Conservation (phyloP, 2,888 invertebrate genomes). For the Volucella inanis region DNA sequence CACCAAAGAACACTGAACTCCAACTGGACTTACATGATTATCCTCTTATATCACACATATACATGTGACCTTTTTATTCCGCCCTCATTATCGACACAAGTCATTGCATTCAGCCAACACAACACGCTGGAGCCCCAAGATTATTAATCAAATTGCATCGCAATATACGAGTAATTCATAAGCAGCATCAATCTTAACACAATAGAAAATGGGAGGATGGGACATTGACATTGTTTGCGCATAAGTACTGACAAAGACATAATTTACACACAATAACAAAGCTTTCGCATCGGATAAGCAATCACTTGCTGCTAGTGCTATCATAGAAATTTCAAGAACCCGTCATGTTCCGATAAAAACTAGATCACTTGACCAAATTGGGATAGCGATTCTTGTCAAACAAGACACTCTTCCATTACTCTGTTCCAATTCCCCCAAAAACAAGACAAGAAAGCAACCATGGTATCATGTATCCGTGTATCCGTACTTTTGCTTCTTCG, state of each 20-base stretch:
- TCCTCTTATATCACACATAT: constrained; percentile 6
- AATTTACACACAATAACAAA: constrained; percentile 59
- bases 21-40: neutral
- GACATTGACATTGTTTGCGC: constrained; percentile 73
- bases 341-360: constrained; percentile 50
- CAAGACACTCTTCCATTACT: constrained; percentile 56
- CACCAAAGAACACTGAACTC: neutral
- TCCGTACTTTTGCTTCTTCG: constrained; percentile 55
- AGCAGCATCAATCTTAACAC: constrained; percentile 35
- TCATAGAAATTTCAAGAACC: constrained; percentile 32
- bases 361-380: constrained; percentile 72
- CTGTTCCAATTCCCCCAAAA: constrained; percentile 28
- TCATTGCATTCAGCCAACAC: constrained; percentile 23
- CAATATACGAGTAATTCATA: constrained; percentile 22
- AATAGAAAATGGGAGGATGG: constrained; percentile 18
- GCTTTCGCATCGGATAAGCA: neutral
- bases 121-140: constrained; percentile 14
- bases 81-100: constrained; percentile 30
- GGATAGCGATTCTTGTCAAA: constrained; percentile 64
- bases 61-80: neutral
- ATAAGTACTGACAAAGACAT: constrained; percentile 20
- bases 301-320: neutral
- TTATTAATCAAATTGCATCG: constrained; percentile 59
- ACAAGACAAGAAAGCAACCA: constrained; percentile 14
- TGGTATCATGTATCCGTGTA: constrained; percentile 11